Percentiles rank a stretch among this genome's conserved stretches.
phyloP scores from a whole-genome alignment of 2,888 invertebrate genomes.

The Eupeodes luniger region DNA sequence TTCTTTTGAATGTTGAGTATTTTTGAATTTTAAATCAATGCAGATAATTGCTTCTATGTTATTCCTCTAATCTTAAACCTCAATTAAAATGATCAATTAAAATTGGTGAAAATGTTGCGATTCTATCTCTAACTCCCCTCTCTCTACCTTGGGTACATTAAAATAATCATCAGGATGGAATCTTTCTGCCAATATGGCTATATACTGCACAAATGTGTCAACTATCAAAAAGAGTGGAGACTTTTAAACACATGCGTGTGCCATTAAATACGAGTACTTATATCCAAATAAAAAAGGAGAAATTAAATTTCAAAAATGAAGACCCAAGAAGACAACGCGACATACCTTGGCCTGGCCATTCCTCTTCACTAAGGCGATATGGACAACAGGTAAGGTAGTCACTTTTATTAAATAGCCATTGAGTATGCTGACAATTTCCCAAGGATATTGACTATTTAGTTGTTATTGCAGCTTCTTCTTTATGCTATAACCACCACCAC shows the following conservation, averaged over 20 bases:
- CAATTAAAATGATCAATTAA: slow-evolving; percentile 17
- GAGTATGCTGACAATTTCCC: slow-evolving; percentile 61
- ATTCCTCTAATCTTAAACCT: neutral
- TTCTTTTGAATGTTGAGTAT: neutral
- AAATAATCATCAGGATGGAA: slow-evolving; percentile 38
- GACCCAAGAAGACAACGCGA: slow-evolving; percentile 18
- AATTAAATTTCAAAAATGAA: slow-evolving; percentile 54
- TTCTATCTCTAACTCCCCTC: neutral
- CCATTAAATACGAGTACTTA: slow-evolving; percentile 20
- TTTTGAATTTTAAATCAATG: neutral
- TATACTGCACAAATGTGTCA: slow-evolving; percentile 40
- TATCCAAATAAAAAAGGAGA: slow-evolving; percentile 16
- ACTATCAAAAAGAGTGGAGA: slow-evolving; percentile 24
- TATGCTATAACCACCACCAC: neutral
- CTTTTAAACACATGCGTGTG: slow-evolving; percentile 40
- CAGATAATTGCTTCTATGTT: neutral
- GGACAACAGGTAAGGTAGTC: neutral
- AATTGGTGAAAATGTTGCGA: neutral
- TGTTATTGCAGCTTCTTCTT: slow-evolving; percentile 48
- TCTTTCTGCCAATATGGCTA: neutral
- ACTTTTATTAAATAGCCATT: slow-evolving; percentile 46
- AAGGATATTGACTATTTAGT: slow-evolving; percentile 40
- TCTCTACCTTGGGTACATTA: neutral
- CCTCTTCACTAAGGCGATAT: neutral
- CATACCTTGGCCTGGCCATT: slow-evolving; percentile 1